A percentile compares a stretch with the other conserved stretches of the same genome.
Evolutionary conservation across 2,113 vertebrate genomes (phyloP).

Genomic region (Ceyx cyanopectus): DNA sequence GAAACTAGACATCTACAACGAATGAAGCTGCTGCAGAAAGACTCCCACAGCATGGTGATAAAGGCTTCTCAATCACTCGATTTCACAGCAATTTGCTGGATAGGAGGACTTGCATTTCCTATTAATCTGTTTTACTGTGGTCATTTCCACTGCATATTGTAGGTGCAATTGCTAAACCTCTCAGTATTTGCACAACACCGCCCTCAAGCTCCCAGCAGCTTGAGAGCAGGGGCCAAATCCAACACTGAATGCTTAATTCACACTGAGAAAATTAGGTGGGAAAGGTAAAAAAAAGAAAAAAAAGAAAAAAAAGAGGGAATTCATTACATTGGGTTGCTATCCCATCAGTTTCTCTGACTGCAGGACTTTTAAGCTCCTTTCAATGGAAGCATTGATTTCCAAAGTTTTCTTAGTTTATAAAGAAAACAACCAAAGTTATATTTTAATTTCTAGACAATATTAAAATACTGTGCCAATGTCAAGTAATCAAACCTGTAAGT

Average conservation of each 20-base stretch:
- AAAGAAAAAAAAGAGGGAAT: neutral
- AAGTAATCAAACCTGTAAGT: neutral
- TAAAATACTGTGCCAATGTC: neutral
- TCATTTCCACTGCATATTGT: neutral
- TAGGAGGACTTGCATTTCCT: neutral
- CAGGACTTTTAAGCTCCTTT: neutral
- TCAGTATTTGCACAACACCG: slow-evolving; percentile 4
- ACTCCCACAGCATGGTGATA: neutral
- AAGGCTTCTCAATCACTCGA: neutral
- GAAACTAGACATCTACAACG: neutral
- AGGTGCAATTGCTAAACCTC: neutral
- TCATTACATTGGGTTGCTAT: neutral
- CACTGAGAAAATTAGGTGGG: neutral
- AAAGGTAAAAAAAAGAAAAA: neutral
- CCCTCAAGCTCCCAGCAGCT: neutral
- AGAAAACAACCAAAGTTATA: neutral
- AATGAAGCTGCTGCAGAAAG: neutral
- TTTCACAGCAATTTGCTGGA: neutral
- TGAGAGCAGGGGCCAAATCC: neutral
- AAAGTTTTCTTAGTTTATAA: neutral
- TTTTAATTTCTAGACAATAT: neutral
- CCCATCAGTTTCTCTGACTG: neutral
- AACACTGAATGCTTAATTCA: neutral
- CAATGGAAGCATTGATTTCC: neutral
- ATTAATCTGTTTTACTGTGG: neutral